Evolutionary conservation across 2,888 invertebrate genomes (phyloP).

Genomic region (Phalangium opilio): DNA sequence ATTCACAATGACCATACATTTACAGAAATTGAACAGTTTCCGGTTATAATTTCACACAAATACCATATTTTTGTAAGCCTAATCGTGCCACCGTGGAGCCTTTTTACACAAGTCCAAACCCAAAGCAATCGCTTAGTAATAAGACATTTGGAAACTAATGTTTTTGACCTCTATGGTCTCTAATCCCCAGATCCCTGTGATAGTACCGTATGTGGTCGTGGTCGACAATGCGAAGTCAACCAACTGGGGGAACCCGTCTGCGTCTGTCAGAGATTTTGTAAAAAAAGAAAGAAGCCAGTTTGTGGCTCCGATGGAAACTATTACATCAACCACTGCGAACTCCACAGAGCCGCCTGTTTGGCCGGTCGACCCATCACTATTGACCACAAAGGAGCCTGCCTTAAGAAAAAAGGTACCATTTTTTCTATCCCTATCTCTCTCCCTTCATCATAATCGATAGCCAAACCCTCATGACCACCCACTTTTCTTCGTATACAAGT

Average conservation of each 20-base stretch:
- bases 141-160: no score
- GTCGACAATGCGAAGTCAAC: conserved; percentile 43
- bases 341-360: conserved; percentile 46
- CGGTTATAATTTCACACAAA: no score
- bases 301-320: conserved; percentile 51
- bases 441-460: no score
- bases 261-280: conserved; percentile 39
- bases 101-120: no score
- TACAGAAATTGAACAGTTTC: no score
- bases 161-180: no score
- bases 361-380: conserved; percentile 40
- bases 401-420: conserved; percentile 11
- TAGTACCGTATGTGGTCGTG: conserved; percentile 46
- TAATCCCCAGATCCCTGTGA: conserved; percentile 42
- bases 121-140: no score
- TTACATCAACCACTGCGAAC: conserved; percentile 50
- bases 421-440: not conserved
- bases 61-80: no score
- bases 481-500: no score
- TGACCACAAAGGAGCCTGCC: conserved; percentile 31
- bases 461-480: no score
- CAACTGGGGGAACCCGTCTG: conserved; percentile 40
- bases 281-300: conserved; percentile 38
- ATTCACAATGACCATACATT: no score
- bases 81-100: no score